A percentile compares a stretch with the other conserved stretches of the same genome.
Evolutionary conservation across 2,888 invertebrate genomes (phyloP).

Genomic region (Morinoia aosen): DNA sequence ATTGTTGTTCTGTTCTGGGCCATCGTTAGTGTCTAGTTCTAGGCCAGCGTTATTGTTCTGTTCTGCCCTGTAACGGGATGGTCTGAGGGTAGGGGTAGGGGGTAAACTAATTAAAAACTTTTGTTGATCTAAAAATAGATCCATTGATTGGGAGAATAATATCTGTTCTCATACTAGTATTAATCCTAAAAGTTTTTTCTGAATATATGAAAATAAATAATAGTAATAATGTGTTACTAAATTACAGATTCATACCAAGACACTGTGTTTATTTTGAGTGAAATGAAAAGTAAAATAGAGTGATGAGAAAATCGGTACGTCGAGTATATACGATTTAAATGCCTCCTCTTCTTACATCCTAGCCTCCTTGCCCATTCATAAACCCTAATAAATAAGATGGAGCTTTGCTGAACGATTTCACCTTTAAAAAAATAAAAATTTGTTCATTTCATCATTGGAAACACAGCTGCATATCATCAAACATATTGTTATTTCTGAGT

Average conservation of each 20-base stretch:
- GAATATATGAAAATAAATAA: neutral
- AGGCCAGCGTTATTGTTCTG: no score
- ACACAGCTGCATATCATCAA: neutral
- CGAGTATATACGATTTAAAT: neutral
- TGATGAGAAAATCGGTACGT: neutral
- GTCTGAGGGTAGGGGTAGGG: no score
- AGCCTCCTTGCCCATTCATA: neutral
- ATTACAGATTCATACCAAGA: neutral
- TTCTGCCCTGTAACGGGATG: no score
- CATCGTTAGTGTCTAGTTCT: no score
- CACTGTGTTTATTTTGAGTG: neutral
- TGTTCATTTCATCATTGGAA: neutral
- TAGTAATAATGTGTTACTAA: neutral
- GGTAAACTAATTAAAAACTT: no score
- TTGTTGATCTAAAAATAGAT: no score
- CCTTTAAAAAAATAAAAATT: neutral
- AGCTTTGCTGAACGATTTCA: neutral
- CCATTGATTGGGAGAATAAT: no score
- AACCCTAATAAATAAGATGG: neutral
- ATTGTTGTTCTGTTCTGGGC: no score
- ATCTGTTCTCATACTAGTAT: no score
- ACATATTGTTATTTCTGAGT: neutral
- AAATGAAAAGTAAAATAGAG: neutral
- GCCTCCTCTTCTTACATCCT: neutral
- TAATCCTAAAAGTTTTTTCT: neutral